Base-by-base conservation (phyloP, 2,113 vertebrate species). In the Tonatia bakeri region DNA sequence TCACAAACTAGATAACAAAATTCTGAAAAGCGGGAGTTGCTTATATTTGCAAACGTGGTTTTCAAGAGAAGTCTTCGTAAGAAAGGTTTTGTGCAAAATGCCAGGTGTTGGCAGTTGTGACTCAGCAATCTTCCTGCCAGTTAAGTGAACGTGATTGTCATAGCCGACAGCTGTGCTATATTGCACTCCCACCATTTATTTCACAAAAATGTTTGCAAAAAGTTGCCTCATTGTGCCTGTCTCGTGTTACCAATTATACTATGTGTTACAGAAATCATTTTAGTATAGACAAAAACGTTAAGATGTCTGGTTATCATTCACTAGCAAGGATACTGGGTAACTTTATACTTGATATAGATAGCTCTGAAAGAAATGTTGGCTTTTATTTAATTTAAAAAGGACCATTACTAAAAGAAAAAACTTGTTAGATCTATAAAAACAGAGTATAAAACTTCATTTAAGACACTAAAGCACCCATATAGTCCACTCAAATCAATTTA, bases 341-440 rank as follows among this genome's bases (percentile, higher is more conserved):
- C 45, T 85, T 87, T 26, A 92, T 50, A 47, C 8, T 86, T 82
- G 17, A 77, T 28, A 26, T 17, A 93, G 33, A 52, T 38, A 43
- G 26, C 16, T 80, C 31, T 83, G 26, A 70, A 83, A 96, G 43
- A 88, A 87, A 13, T 83, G 20, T 15, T 92, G 73, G 87, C 67
- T 65, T 31, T 54, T 80, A 93, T 67, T 94, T 3, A 81, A 84
- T 40, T 94, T 90, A 69, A 93, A 90, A 80, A 84, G 13, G n/a
- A 90, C 5, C 45, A 81, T 80, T 92, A 67, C 50, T 43, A 17
- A 14, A 94, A 17, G 11, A 94, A 88, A 90, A 81, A 77, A 87
- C 7, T 70, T 76, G 31, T 67, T 76, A 76, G 19, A 56, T 14
- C n/a, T 76, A 84, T 50, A 24, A 87, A 92, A 88, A 90, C 28